These are phyloP conservation scores for Rhamnusium bicolor DNA, from an alignment of 2,888 invertebrate species.

Conservation along the genomic window DNA sequence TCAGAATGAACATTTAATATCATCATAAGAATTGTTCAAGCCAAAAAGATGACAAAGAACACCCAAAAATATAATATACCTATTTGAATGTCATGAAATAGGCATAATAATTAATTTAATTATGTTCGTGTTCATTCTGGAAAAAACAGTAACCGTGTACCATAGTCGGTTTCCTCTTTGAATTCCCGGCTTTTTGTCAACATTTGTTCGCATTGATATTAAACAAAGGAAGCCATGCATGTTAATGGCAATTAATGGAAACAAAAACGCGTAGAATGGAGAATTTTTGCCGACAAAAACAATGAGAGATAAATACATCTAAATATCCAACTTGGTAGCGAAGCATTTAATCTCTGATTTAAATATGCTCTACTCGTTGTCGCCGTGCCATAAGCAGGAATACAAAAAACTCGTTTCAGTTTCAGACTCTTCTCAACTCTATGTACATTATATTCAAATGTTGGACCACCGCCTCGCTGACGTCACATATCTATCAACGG, in stretches of 20 bases:
- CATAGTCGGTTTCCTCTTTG: constrained; percentile 11
- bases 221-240: constrained; percentile 52
- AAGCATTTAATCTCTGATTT: constrained; percentile 53
- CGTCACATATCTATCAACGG: constrained; percentile 67
- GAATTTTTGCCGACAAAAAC: constrained; percentile 61
- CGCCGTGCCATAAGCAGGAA: constrained; percentile 37
- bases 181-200: constrained; percentile 22
- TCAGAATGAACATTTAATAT: too few relatives aligned
- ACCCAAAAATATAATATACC: too few relatives aligned
- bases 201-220: constrained; percentile 18
- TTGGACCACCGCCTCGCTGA: constrained; percentile 67
- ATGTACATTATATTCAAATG: constrained; percentile 69
- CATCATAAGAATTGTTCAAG: too few relatives aligned
- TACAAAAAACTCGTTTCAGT: constrained; percentile 42
- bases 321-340: constrained; percentile 61
- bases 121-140: neutral
- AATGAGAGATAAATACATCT: constrained; percentile 65
- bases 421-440: constrained; percentile 32
- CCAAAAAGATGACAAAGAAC: too few relatives aligned
- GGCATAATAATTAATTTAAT: neutral
- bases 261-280: constrained; percentile 60
- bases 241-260: constrained; percentile 64
- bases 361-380: constrained; percentile 54
- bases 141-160: neutral
- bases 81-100: neutral